A percentile compares a stretch with the other conserved stretches of the same genome.
These are phyloP conservation scores for Brachionus sp. DNA, from an alignment of 1,140 invertebrate genomes.

Conservation along the genomic window DNA sequence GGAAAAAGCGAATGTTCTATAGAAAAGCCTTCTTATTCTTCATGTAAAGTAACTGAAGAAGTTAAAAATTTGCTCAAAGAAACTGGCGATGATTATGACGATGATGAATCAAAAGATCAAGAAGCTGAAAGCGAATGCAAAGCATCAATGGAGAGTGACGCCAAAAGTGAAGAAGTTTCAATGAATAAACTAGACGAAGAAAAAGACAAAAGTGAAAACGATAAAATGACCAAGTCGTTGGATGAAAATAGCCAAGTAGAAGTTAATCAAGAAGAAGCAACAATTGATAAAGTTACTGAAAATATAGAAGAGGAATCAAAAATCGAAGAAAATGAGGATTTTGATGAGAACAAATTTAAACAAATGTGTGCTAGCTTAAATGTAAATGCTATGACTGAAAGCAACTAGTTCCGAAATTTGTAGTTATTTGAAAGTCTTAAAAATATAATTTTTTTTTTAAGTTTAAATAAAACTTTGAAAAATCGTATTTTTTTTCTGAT, in stretches of 20 bases:
- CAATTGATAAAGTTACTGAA: not conserved
- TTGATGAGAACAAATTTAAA: slow-evolving; percentile 25
- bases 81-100: slow-evolving; percentile 3
- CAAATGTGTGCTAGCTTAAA: slow-evolving; percentile 33
- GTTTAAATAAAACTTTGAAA: slow-evolving; percentile 19
- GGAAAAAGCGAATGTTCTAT: not conserved
- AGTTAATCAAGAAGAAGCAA: not conserved
- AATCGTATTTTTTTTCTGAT: not conserved
- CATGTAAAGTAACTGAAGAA: not conserved
- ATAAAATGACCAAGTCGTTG: not conserved
- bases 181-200: not conserved
- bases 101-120: not conserved
- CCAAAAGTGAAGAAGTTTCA: not conserved
- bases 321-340: not conserved
- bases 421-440: slow-evolving; percentile 1
- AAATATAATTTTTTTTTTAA: not conserved
- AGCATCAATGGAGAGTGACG: not conserved
- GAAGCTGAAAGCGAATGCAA: not conserved
- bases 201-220: not conserved
- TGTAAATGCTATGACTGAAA: slow-evolving; percentile 11
- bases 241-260: not conserved
- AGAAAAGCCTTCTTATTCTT: not conserved
- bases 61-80: not conserved
- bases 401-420: not conserved
- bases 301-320: not conserved